Base-by-base conservation (phyloP, 1,140 invertebrate species). In the Anoplolepis gracilipes region DNA sequence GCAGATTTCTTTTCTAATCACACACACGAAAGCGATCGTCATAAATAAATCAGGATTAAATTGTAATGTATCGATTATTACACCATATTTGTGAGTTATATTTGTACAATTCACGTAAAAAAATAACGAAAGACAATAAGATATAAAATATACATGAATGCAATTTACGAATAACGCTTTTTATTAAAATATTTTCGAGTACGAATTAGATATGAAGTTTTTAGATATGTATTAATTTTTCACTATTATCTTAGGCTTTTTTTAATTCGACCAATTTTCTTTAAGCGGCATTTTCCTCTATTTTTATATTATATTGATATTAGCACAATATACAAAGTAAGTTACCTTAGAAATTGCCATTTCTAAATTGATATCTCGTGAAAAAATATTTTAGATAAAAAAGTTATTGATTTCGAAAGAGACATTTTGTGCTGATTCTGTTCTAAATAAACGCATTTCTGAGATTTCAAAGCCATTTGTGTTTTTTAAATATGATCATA, bases 111-210 rank as follows among this genome's bases (percentile, higher is more conserved):
- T 46, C 8, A 30, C 19, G 11, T 39, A 36, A 0, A 64, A 55
- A 64, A 62, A 59, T 33, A 36, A 39, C 3, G 16, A 84, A 46
- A 75, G 81, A 64, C 81, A 84, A 77, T 77, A 84, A 84, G 61
- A 36, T 8, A 3, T 33, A 33, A 78, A 55, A 25, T 75, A 19
- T 61, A 75, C 36, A 30, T 3, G 10, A 81, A 82, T 28, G 13
- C 49, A 84, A 62, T 73, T 46, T 36, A 33, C 0, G 19, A 77
- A 67, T 39, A 28, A 53, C 62, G 13, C n/a, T 42, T 73, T 73
- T 28, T 33, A 46, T 85, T 62, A 28, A 65, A n/a, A 87, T 55
- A 59, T 72, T 77, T 79, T 87, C 4, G 19, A 16, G 13, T 13
- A 19, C 0, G 13, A 49, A 49, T 72, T 39, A 69, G 46, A 10